A percentile compares a stretch with the other conserved stretches of the same genome.
phyloP scores from a whole-genome alignment of 2,888 invertebrate species.

The Polymixis lichenea region DNA sequence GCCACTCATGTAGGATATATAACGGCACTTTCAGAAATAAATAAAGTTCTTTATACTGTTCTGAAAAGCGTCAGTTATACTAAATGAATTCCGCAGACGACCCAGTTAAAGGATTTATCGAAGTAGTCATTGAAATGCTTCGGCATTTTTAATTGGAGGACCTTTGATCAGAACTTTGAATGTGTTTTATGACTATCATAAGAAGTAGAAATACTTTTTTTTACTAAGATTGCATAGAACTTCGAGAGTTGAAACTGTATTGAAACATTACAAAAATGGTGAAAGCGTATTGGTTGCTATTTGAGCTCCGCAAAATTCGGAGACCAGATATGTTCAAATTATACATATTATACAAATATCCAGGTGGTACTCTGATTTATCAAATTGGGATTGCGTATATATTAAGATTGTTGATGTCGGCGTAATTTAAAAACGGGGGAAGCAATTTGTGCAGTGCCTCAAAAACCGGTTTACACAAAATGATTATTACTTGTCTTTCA shows the following conservation, averaged over 20 bases:
- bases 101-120: constrained; percentile 41
- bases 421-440: constrained; percentile 6
- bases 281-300: background rate
- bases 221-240: background rate
- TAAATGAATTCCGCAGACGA: constrained; percentile 38
- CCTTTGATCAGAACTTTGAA: constrained; percentile 14
- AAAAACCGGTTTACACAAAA: constrained; percentile 1
- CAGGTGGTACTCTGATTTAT: background rate
- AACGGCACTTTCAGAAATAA: constrained; percentile 18
- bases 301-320: background rate
- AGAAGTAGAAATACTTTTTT: background rate
- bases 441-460: constrained; percentile 3
- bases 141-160: constrained; percentile 43
- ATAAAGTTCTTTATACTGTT: constrained; percentile 4
- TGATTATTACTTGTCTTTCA: constrained; percentile 23
- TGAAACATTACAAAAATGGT: background rate
- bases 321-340: constrained; percentile 1
- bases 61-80: constrained; percentile 3
- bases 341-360: constrained; percentile 3
- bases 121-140: constrained; percentile 26
- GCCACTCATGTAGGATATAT: background rate
- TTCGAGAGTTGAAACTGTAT: background rate
- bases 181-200: background rate
- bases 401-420: constrained; percentile 5
- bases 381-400: constrained; percentile 11